These are phyloP conservation scores for Bufotes viridis DNA, from an alignment of 2,797 vertebrate species.

Conservation along the genomic window DNA sequence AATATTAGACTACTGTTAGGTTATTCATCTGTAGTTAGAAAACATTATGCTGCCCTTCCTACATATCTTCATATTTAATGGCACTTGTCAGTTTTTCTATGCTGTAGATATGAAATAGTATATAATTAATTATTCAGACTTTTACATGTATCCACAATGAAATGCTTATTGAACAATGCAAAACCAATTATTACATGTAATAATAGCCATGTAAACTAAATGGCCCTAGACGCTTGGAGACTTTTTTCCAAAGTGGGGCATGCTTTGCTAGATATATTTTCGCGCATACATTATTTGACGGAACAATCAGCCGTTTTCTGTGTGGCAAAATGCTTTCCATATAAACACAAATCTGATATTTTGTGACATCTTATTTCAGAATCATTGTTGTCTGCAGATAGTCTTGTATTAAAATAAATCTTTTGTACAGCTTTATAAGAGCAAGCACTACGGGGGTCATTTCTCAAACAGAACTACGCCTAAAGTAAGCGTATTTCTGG, in stretches of 20 bases:
- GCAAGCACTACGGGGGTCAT: neutral
- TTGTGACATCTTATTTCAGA: neutral
- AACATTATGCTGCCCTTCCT: constrained; percentile 34
- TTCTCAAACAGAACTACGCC: too few species aligned
- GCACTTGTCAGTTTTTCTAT: constrained; percentile 7
- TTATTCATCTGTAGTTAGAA: constrained; percentile 31
- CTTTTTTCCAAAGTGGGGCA: neutral
- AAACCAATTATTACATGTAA: neutral
- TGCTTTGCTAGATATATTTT: neutral
- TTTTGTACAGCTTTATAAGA: neutral
- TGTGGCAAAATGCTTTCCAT: neutral
- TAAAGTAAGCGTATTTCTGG: too few species aligned
- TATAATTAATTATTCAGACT: constrained; percentile 4
- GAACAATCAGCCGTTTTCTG: neutral
- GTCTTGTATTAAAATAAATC: neutral
- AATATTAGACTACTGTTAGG: constrained; percentile 1
- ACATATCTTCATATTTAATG: constrained; percentile 50
- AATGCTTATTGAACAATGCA: neutral
- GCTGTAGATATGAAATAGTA: constrained; percentile 15
- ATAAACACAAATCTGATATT: neutral
- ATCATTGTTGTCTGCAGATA: constrained; percentile 3
- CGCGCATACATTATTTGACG: neutral
- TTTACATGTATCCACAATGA: neutral
- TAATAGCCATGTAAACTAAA: neutral
- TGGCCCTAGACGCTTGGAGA: neutral